These are phyloP conservation scores for Microtus agrestis DNA, from an alignment of 2,797 vertebrate genomes.

Conservation along the genomic window DNA sequence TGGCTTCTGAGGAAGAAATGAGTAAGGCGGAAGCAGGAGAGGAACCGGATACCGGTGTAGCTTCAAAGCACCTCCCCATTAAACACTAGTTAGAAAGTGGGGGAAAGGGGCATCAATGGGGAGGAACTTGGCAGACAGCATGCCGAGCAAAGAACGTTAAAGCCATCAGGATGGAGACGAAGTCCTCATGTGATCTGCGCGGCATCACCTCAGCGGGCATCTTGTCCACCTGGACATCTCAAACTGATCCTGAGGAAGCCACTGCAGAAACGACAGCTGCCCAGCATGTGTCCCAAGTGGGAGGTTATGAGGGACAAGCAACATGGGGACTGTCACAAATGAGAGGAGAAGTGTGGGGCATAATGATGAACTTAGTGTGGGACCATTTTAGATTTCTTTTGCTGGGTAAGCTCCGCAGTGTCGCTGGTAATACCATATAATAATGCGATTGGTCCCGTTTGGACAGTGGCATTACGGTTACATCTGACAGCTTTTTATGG, in stretches of 20 bases:
- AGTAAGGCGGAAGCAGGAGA: not conserved
- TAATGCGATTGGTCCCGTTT: not conserved
- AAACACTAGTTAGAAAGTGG: not conserved
- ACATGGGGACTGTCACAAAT: not conserved
- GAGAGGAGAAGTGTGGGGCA: not conserved
- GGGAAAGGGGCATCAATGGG: not conserved
- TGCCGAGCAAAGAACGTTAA: not conserved
- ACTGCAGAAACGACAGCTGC: not conserved
- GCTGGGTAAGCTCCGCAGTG: not conserved
- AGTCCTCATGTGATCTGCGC: accelerated
- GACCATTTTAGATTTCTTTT: too few species aligned
- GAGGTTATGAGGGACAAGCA: not conserved
- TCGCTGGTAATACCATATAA: not conserved
- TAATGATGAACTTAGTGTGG: not conserved
- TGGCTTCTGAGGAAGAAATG: not conserved
- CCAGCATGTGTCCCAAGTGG: not conserved
- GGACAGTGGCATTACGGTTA: not conserved
- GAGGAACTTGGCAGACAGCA: not conserved
- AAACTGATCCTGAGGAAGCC: not conserved
- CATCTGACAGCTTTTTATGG: not conserved
- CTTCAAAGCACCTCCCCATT: not conserved
- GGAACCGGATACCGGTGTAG: not conserved
- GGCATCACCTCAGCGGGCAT: not conserved
- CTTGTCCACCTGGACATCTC: not conserved
- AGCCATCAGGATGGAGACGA: not conserved